Base-by-base conservation (phyloP, 2,888 invertebrate species). In the Tupiocoris notatus region DNA sequence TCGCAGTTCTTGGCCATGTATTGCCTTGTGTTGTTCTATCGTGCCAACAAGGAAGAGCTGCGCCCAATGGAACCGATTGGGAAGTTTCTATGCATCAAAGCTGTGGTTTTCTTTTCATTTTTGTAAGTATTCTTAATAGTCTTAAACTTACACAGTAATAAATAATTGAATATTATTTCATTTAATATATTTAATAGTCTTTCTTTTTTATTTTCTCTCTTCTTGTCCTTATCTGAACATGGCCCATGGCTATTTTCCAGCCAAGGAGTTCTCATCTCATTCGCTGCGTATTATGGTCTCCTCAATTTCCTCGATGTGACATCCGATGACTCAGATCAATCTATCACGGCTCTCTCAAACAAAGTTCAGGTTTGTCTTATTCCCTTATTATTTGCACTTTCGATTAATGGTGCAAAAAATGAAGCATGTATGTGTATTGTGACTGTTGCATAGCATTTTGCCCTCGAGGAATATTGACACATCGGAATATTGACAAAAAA, bases 1-100 rank as follows among this genome's bases (percentile, higher is more conserved):
- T 96, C 97, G 16, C 98, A 98, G 84, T 94, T 96, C 85, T 90
- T 93, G 78, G 97, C 97, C 18, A 96, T 98, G 96, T 98, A 98
- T 82, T 96, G 96, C 83, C 86, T 98, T 77, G 93, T 97, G 21
- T 87, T 98, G 79, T 98, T 98, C 85, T 98, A 98, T 83, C 90
- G 89, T 84, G 96, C 96, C 2, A 95, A 94, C 83, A 89, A 90
- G 81, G 89, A 91, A 75, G 95, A 96, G 84, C 85, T 98, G 64
- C 89, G 89, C 81, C 96, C 96, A 2, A 95, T 98, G 92, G 92
- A 91, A 83, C 98, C 98, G 0, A 88, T 98, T 80, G 93, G 95
- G 64, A 98, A 98, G 85, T 97, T 98, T 86, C 86, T 98, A 71
- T 97, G 97, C 84, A 96, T 98, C 81, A 98, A 98, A 86, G 95